Base-by-base conservation (phyloP, 2,797 vertebrate genomes). In the Tympanoctomys barrerae region DNA sequence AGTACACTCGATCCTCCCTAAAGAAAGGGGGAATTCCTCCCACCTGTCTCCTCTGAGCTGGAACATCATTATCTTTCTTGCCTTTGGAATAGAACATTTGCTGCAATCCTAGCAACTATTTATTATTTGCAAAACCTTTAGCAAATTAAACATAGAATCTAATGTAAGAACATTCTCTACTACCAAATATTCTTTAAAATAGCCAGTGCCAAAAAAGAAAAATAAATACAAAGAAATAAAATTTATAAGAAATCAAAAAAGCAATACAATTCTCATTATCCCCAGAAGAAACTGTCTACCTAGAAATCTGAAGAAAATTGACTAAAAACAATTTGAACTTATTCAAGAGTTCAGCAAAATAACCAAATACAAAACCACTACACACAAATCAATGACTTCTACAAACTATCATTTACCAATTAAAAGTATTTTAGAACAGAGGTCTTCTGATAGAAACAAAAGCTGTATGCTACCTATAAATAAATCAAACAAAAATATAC, bases 41-140 rank as follows among this genome's bases (percentile, higher is more conserved):
- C 52, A n/a, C 13, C 61, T 86, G 73, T 70, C 10, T 61, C 28
- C 33, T 54, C 5, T 71, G 18, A 66, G 57, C 33, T 91, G n/a
- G 33, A 21, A 78, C 13, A 33, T 61, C 54, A 71, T 21, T 66
- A 39, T 68, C 33, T 42, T 59, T 28, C 1, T 61, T 91, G n/a
- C 2, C 1, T 83, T 94, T 75, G 14, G 49, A 64, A 31, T 62
- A 12, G 7, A 81, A 62, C n/a, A 68, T 64, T 88, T 88, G 62
- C 82, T 83, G 83, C 59, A 94, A 92, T 94, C 87, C 36, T 36
- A 96, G 28, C 14, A 75, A 12, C 73, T 81, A 89, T 82, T 59
- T 88, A 66, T 81, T 92, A 82, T 75, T 86, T 36, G 94, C 79
- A 88, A 96, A 94, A 94, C 71, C 59, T 80, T 68, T 10, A 83